A percentile compares a stretch with the other conserved stretches of the same genome.
These are phyloP conservation scores for Synchiropus splendidus DNA, from an alignment of 2,113 vertebrate genomes.

Conservation along the genomic window DNA sequence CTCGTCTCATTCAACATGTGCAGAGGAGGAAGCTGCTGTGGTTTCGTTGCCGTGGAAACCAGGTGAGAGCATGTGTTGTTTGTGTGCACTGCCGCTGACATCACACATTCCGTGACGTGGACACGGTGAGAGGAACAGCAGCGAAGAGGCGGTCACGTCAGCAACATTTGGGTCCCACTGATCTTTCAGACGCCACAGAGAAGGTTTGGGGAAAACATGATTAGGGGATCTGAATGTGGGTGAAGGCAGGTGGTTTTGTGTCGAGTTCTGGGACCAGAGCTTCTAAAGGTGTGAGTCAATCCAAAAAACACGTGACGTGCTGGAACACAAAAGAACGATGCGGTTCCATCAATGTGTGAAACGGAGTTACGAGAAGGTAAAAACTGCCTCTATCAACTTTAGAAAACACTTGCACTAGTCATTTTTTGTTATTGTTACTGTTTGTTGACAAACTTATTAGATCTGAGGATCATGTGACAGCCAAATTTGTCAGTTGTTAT, in stretches of 20 bases:
- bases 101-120: constrained; percentile 68
- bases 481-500: too few relatives aligned
- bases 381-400: constrained; percentile 19
- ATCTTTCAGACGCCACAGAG: constrained; percentile 10
- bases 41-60: constrained; percentile 62
- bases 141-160: constrained; percentile 2
- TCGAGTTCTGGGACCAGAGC: constrained; percentile 1
- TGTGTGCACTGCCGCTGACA: constrained; percentile 48
- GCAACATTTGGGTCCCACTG: constrained; percentile 1
- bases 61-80: constrained; percentile 54
- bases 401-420: background rate
- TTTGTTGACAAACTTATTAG: too few relatives aligned
- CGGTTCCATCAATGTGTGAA: too few relatives aligned
- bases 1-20: constrained; percentile 27
- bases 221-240: background rate
- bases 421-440: background rate
- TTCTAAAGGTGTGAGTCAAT: too few relatives aligned
- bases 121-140: constrained; percentile 18
- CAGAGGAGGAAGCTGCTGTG: constrained; percentile 62
- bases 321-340: too few relatives aligned
- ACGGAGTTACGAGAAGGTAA: constrained; percentile 2
- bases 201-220: constrained; percentile 1
- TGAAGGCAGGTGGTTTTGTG: too few relatives aligned
- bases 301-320: too few relatives aligned
- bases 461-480: too few relatives aligned